Percentiles rank a stretch among this genome's conserved stretches.
These are phyloP conservation scores for Gyrodactylus salaris DNA, from an alignment of 1,140 invertebrate species.

Conservation along the genomic window DNA sequence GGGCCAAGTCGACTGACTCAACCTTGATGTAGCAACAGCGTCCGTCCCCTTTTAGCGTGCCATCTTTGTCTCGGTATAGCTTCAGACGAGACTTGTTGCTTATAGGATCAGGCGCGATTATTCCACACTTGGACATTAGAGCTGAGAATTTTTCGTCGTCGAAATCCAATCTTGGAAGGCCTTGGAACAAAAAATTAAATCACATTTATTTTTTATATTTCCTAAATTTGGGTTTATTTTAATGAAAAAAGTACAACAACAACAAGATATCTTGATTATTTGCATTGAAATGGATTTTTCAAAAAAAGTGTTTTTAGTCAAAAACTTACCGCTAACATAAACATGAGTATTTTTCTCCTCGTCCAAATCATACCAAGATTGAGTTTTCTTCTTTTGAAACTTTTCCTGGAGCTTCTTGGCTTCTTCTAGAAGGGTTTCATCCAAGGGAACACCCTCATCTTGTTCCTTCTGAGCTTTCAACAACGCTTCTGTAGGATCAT, in stretches of 20 bases:
- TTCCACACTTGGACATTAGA: constrained; percentile 75
- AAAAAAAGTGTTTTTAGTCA: no score
- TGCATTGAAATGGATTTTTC: no score
- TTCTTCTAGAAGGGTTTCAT: neutral
- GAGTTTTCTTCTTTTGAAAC: constrained; percentile 13
- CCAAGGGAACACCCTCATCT: neutral
- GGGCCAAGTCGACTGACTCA: constrained; percentile 64
- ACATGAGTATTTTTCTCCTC: constrained; percentile 76
- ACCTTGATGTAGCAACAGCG: constrained; percentile 80
- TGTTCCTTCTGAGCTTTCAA: neutral
- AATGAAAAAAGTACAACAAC: no score
- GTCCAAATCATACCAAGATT: constrained; percentile 56
- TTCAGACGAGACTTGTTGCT: constrained; percentile 61
- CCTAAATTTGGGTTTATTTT: no score
- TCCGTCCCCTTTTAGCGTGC: constrained; percentile 64
- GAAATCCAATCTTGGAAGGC: constrained; percentile 48
- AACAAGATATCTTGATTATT: no score
- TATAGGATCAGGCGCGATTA: constrained; percentile 50
- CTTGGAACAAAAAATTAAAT: no score
- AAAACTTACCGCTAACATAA: constrained; percentile 76
- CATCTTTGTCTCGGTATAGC: constrained; percentile 45
- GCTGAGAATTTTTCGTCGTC: constrained; percentile 39
- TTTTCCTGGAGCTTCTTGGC: no score
- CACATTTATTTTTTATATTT: no score
- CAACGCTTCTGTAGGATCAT: neutral